These are phyloP conservation scores for Silurus lanzhouensis DNA, from an alignment of 2,797 vertebrate species.

Conservation along the genomic window DNA sequence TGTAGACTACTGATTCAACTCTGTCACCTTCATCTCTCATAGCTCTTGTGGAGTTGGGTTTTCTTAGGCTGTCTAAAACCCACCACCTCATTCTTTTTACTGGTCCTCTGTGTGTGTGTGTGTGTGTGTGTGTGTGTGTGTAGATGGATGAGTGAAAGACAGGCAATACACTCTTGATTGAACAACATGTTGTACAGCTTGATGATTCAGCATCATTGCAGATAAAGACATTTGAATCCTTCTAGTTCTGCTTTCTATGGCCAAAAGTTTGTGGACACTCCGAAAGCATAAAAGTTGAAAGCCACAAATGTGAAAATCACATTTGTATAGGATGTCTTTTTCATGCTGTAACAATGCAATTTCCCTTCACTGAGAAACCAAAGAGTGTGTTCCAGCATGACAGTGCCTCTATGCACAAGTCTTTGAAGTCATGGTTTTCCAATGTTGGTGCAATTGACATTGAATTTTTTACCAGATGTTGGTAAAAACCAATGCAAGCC, in stretches of 20 bases:
- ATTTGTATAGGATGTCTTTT: no score
- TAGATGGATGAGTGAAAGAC: neutral
- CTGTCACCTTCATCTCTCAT: neutral
- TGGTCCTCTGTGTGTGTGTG: slow-evolving; percentile 2
- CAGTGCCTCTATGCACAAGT: neutral
- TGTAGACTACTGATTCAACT: neutral
- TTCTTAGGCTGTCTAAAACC: slow-evolving; percentile 7
- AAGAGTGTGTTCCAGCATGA: neutral
- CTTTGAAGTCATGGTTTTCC: neutral
- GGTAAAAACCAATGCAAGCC: no score
- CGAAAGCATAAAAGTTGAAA: neutral
- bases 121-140: neutral
- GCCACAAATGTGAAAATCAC: no score
- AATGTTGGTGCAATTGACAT: no score
- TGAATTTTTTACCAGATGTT: no score
- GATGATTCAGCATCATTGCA: neutral
- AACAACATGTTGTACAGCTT: neutral
- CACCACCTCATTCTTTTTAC: neutral
- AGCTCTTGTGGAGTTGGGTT: neutral
- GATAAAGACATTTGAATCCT: neutral
- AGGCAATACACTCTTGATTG: no score
- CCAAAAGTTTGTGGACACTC: neutral
- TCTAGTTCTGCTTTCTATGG: neutral
- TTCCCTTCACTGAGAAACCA: neutral
- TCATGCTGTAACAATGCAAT: neutral